Base-by-base conservation (phyloP, 1,140 invertebrate species). In the Polypedilum vanderplanki region DNA sequence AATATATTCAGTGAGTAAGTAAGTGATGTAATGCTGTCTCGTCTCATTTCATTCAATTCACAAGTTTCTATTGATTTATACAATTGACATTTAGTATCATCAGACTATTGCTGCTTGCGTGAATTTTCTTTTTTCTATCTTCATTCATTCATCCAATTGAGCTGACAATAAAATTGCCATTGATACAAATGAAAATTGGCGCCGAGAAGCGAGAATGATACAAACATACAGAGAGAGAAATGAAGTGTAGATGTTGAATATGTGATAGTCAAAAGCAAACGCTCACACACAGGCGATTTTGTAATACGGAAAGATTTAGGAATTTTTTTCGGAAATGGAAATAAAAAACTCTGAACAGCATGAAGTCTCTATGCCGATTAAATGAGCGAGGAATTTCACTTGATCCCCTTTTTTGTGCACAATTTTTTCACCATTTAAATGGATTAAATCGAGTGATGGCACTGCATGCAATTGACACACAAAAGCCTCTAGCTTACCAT, bases 11-110 rank as follows among this genome's bases (percentile, higher is more conserved):
- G 24, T 33, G 5, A 33, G 24, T 33, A 33, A 33, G 24, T 33
- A 33, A 33, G 24, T 33, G 24, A 33, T 33, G 24, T 33, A 33
- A 33, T 33, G 24, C 24, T 33, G 24, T 33, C 24, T 33, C 24
- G 24, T 18, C 67, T 20, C 67, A 22, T 20, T 18, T 20, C 67
- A 7, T 22, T 15, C 7, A 57, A 57, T 57, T 57, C 46, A 4
- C 46, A 57, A 57, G 46, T 70, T 18, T 57, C 9, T 70, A 22
- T 70, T 70, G 65, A 70, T 70, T 70, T 70, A 70, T 70, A 18
- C 65, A 70, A 70, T 70, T 70, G 65, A 70, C 65, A 20, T 70
- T 70, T 22, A 70, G 65, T 70, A 57, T 57, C 46, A 57, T 33
- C 46, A 57, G 12, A 57, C 46, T 33, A 33, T 33, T 3, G 24